phyloP scores from a whole-genome alignment of 1,140 invertebrate species.

The Leptopilina boulardi region DNA sequence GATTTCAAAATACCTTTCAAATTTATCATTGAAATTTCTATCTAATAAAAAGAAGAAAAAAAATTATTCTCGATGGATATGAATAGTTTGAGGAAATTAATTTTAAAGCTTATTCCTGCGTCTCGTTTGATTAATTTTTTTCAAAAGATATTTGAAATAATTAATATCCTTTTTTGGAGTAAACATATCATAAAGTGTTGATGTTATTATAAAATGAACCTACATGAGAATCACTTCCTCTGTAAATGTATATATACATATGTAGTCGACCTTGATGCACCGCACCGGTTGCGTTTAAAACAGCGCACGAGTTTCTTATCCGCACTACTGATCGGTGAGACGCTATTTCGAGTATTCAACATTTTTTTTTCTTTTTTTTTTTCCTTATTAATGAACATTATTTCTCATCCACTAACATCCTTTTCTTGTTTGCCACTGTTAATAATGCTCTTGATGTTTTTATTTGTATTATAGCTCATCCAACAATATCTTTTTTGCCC shows the following conservation, averaged over 20 bases:
- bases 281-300: conserved; percentile 27
- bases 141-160: neutral
- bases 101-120: too few relatives aligned
- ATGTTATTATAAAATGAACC: conserved; percentile 12
- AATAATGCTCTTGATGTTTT: neutral
- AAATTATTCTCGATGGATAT: too few relatives aligned
- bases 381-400: neutral
- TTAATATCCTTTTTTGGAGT: neutral
- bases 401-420: neutral
- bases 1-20: neutral
- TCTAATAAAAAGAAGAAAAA: too few relatives aligned
- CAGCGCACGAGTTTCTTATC: conserved; percentile 28
- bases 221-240: conserved; percentile 22
- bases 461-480: neutral
- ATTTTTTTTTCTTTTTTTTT: conserved; percentile 4
- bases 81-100: too few relatives aligned
- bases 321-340: conserved; percentile 16
- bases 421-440: conserved; percentile 3
- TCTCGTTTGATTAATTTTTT: neutral
- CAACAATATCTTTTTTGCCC: neutral
- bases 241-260: too few relatives aligned
- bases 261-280: conserved; percentile 21
- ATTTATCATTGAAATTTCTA: too few relatives aligned
- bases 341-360: conserved; percentile 23
- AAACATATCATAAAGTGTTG: neutral